Evolutionary conservation across 2,888 invertebrate genomes (phyloP).

Genomic region (Perdita meconis): DNA sequence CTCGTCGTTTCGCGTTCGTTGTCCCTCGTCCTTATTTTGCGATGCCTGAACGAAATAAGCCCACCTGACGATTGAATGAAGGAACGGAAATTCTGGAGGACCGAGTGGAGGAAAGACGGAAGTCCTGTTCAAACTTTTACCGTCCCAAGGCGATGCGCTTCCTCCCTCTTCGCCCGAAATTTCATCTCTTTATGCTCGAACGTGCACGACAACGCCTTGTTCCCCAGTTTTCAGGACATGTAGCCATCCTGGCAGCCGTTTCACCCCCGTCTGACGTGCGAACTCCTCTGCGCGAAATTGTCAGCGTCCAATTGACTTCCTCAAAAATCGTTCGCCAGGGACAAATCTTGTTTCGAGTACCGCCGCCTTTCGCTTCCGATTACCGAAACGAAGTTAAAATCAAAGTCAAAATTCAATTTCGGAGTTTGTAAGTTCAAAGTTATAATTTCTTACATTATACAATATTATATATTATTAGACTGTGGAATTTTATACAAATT

Average conservation of each 20-base stretch:
- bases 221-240: not conserved
- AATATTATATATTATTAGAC: too few species aligned
- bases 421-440: too few species aligned
- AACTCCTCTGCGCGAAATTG: not conserved
- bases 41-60: not conserved
- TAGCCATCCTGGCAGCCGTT: not conserved
- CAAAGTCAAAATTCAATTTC: too few species aligned
- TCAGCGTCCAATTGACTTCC: not conserved
- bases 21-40: not conserved
- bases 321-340: not conserved
- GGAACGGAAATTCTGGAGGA: slow-evolving; percentile 4
- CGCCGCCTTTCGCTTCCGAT: too few species aligned
- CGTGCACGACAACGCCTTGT: not conserved
- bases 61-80: slow-evolving; percentile 4
- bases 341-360: too few species aligned
- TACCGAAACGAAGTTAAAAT: too few species aligned
- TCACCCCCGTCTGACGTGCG: not conserved
- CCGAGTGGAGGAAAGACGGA: not conserved
- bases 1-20: not conserved
- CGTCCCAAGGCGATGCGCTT: slow-evolving; percentile 6
- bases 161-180: slow-evolving; percentile 20
- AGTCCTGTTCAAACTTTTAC: slow-evolving; percentile 34
- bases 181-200: slow-evolving; percentile 19
- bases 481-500: too few species aligned
- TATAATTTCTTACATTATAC: too few species aligned